Base-by-base conservation (phyloP, 1,140 invertebrate genomes). In the Anagrus nilaparvatae region DNA sequence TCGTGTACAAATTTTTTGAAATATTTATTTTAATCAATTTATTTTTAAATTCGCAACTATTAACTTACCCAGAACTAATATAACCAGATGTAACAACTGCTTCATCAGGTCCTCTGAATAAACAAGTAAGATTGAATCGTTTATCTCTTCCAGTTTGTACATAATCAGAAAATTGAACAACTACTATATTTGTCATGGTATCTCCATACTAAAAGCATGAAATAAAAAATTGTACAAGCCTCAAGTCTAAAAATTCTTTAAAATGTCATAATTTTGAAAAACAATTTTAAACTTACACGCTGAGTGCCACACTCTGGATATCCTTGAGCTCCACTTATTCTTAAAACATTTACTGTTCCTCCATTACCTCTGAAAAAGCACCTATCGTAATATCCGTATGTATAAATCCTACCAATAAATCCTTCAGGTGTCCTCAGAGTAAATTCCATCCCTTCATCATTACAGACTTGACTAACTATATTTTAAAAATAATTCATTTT, bases 391-490 rank as follows among this genome's bases (percentile, higher is more conserved):
- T 81, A 91, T 1, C 88, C 88, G 53, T 92, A 88, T 0, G 87
- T 90, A 56, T 92, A 94, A 55, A 94, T 93, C 25, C 88, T 69
- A 2, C 89, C 88, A 45, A 84, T 76, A 57, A 93, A 94, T 24
- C 84, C 84, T 71, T 91, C 87, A 1, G 84, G 84, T 2, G 88
- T 87, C 34, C 83, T 71, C 13, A 93, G 66, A 3, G 84, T 90
- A 54, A 94, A 92, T 61, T 91, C 88, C 87, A 94, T 93, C 1
- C 88, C 89, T 61, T 91, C 87, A 67, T 90, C 85, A 53, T 84
- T 90, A 62, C 89, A 94, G 1, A 84, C 79, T 76, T 93, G 88
- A 40, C 81, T 84, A 23, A 94, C 89, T 91, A 54, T 20, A 19
- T 20, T 23, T 13, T 24, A 10, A n/a, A 27, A 16, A 25, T 25